Evolutionary conservation across 1,140 invertebrate genomes (phyloP).

Genomic region (Zaprionus capensis): DNA sequence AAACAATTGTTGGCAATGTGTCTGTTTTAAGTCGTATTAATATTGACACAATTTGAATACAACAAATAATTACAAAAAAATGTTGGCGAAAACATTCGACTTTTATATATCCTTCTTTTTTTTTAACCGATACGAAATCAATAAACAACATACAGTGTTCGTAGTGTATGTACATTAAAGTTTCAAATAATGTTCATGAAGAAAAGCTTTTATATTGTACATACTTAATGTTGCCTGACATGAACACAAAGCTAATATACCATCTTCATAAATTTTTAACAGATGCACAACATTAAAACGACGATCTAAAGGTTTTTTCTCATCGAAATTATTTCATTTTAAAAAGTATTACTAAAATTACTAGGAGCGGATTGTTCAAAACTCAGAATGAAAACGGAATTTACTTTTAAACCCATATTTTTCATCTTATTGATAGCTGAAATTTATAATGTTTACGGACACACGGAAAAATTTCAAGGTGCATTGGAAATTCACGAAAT

Average conservation of each 20-base stretch:
- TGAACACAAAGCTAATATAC: not conserved
- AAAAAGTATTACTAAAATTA: slow-evolving; percentile 9
- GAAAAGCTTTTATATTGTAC: too few relatives aligned
- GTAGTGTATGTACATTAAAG: too few relatives aligned
- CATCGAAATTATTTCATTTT: not conserved
- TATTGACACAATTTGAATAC: slow-evolving; percentile 65
- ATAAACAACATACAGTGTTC: not conserved
- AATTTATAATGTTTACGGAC: slow-evolving; percentile 24
- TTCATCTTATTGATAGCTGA: slow-evolving; percentile 26
- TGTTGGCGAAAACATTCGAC: not conserved
- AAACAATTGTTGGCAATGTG: slow-evolving; percentile 23
- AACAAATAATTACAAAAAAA: slow-evolving; percentile 20
- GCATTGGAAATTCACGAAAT: not conserved
- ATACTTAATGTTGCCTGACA: not conserved
- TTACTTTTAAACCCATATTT: slow-evolving; percentile 22
- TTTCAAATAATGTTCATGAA: too few relatives aligned
- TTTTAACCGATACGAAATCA: not conserved
- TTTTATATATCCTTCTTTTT: not conserved
- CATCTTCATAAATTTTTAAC: not conserved
- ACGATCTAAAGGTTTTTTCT: not conserved
- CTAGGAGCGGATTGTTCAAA: slow-evolving; percentile 1
- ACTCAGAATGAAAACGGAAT: slow-evolving; percentile 42
- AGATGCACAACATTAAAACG: not conserved
- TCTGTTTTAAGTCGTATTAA: slow-evolving; percentile 50
- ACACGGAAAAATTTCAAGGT: slow-evolving; percentile 45